Conservation (phyloP, 1,140 invertebrate genomes). For the Solenopsis fugax region DNA sequence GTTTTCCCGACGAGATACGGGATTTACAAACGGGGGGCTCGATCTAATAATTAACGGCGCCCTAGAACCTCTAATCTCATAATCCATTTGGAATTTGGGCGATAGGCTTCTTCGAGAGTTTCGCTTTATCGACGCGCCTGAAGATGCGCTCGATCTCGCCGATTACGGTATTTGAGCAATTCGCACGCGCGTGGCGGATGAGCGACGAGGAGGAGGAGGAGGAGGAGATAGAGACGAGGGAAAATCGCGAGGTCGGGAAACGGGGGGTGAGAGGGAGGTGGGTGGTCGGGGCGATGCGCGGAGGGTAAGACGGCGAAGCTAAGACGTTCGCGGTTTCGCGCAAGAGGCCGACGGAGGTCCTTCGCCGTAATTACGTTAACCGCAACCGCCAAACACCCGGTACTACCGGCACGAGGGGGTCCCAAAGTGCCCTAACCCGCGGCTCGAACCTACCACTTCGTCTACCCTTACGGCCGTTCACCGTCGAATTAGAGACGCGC, state of each 20-base stretch:
- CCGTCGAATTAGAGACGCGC: conserved; percentile 52
- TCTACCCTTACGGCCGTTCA: conserved; percentile 48
- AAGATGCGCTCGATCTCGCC: conserved; percentile 48
- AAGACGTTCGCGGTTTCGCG: conserved; percentile 85
- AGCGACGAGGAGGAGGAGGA: conserved; percentile 22
- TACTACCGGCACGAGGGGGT: conserved; percentile 76
- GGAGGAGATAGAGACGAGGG: conserved; percentile 54
- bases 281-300: conserved; percentile 64
- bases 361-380: conserved; percentile 85
- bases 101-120: conserved; percentile 27
- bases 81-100: conserved; percentile 40
- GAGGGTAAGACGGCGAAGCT: conserved; percentile 66
- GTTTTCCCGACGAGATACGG: conserved; percentile 3
- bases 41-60: conserved; percentile 13
- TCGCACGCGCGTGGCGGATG: conserved; percentile 66
- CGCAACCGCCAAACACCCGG: conserved; percentile 82
- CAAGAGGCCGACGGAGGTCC: conserved; percentile 80
- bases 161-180: conserved; percentile 82
- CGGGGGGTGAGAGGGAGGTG: background rate
- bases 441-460: conserved; percentile 69
- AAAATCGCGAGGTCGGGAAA: conserved; percentile 72
- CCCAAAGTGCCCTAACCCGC: conserved; percentile 77
- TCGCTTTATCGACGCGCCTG: conserved; percentile 48
- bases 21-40: background rate
- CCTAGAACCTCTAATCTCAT: conserved; percentile 33